These are phyloP conservation scores for Drosophila sp. DNA, from an alignment of 1,140 invertebrate species.

Conservation along the genomic window DNA sequence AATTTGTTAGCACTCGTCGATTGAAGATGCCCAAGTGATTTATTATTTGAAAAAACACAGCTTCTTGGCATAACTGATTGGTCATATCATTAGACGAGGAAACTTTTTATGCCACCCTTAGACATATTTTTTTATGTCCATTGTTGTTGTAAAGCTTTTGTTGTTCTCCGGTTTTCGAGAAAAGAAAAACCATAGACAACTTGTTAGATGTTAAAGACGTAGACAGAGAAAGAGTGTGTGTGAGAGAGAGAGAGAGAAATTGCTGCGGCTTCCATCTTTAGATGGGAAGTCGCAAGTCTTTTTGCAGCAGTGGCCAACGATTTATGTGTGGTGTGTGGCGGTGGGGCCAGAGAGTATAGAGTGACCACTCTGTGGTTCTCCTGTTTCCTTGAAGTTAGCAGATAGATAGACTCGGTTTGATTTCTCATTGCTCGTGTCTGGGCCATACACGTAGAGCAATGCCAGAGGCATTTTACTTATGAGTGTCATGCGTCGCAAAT, in stretches of 20 bases:
- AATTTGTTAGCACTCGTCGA: too few relatives aligned
- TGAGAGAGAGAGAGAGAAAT: conserved; percentile 22
- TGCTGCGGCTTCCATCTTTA: conserved; percentile 31
- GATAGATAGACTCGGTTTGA: conserved; percentile 55
- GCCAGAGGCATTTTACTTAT: conserved; percentile 71
- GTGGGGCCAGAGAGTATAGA: neutral
- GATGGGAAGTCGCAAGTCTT: conserved; percentile 10
- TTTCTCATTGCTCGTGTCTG: conserved; percentile 46
- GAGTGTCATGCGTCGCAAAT: conserved; percentile 74
- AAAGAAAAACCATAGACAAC: conserved; percentile 62
- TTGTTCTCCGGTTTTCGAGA: conserved; percentile 26
- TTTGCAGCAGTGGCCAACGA: conserved; percentile 45
- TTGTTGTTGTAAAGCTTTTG: conserved; percentile 25
- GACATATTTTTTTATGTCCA: neutral
- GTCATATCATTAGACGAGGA: neutral
- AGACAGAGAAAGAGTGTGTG: too few relatives aligned
- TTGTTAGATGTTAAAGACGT: conserved; percentile 47
- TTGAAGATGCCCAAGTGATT: neutral
- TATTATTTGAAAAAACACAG: too few relatives aligned
- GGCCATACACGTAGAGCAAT: conserved; percentile 33
- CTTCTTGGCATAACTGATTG: neutral
- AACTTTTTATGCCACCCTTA: conserved; percentile 13
- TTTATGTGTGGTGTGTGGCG: conserved; percentile 47
- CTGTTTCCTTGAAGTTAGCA: conserved; percentile 38
- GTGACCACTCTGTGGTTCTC: conserved; percentile 27